Base-by-base conservation (phyloP, 1,140 invertebrate genomes). In the Drosophila nannoptera region DNA sequence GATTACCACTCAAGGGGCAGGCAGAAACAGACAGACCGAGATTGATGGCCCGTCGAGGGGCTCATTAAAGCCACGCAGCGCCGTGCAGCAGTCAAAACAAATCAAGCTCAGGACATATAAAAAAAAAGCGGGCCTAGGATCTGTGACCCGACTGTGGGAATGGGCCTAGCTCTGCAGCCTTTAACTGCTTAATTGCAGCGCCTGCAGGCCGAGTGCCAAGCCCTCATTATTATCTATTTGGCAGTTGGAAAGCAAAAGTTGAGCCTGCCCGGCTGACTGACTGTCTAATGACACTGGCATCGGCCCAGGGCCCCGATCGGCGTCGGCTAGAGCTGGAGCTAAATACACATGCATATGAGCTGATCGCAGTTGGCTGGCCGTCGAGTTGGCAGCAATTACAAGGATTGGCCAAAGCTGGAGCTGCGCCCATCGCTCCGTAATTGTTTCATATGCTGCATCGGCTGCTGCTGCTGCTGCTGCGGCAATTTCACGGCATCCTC, bases 121-220 rank as follows among this genome's bases (percentile, higher is more conserved):
- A 76, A 60, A 69, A 68, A 76, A 60, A 53, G 14, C 16, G 14
- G 58, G 46, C 12, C 69, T 65, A 55, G 76, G 70, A 56, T 61
- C 59, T 14, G 40, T 14, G 4, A 0, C 12, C 16, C 7, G 63
- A 75, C 81, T 86, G 81, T 86, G 81, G 77, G 81, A 86, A 86
- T 7, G 4, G n/a, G n/a, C 7, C 40, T 75, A 58, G 45, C 78
- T 66, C 78, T 66, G 54, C 72, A 22, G 45, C 77, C 74, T 74
- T 86, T 81, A 86, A 86, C 81, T 87, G 81, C 81, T 86, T 86
- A 86, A 86, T 86, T 86, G 86, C 81, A 86, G 77, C 82, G 81
- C 81, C 75, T 75, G 81, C 81, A 86, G 81, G 81, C 73, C 73
- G 56, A 50, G 40, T 50, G 36, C 16, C 31, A 49, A 14, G 5